Base-by-base conservation (phyloP, 2,113 vertebrate genomes). In the Ctenodactylus gundi region DNA sequence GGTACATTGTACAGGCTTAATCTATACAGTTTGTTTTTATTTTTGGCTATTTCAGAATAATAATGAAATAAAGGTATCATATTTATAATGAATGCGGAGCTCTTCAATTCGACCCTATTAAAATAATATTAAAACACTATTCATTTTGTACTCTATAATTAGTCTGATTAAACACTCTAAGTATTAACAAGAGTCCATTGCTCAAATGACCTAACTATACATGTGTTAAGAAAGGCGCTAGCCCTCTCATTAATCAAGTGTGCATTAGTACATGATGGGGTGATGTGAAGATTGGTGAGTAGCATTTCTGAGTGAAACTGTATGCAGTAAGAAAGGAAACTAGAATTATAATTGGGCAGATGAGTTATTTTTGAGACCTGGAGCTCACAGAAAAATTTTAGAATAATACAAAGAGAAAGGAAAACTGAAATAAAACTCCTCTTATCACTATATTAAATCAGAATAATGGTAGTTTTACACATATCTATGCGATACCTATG, bases 361-460 rank as follows among this genome's bases (percentile, higher is more conserved):
- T 25, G 34, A 81, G 31, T 90, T 57, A 72, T 8, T 91, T 60
- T 20, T 91, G 51, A 91, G 88, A 81, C 23, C n/a, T 92, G 3
- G 21, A 29, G 64, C 34, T n/a, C 64, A 57, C 14, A 77, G 34
- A 80, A 21, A 27, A 90, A 31, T 55, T 84, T 60, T 6, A 27
- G 7, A 62, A 53, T 55, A 39, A 72, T 58, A 7, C 51, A 94
- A 92, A 25, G 53, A 84, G 83, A 62, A 92, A 95, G 80, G 51
- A 23, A 95, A 82, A 78, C 2, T 14, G 15, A 51, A 68, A 11
- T 3, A 91, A 76, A 82, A 83, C 53, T 23, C 95, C 49, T 76
- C 46, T 51, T 57, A 46, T 94, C 94, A 62, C 77, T 67, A 90
- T 49, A 87, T 76, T 96, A 85, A 97, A n/a, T 73, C 15, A 95